These are phyloP conservation scores for Ypsolopha sequella DNA, from an alignment of 2,888 invertebrate genomes.

Conservation along the genomic window DNA sequence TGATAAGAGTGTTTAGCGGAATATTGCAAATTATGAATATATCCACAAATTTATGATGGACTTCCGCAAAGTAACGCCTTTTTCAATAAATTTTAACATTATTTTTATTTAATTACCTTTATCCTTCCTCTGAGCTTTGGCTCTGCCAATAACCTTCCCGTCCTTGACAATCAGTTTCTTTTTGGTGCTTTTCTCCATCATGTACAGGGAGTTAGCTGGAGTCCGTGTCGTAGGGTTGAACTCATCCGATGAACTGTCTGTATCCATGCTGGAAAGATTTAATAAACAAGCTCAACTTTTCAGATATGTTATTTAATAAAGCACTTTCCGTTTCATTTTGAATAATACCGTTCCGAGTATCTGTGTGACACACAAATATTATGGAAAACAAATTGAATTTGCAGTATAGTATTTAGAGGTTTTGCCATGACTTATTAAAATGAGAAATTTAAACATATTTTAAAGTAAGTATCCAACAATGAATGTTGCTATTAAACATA, in stretches of 20 bases:
- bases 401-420: too few relatives aligned
- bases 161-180: constrained; percentile 75
- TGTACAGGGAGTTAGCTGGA: constrained; percentile 76
- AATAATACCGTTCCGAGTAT: neutral
- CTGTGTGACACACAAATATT: neutral
- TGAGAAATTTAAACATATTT: too few relatives aligned
- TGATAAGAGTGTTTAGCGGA: too few relatives aligned
- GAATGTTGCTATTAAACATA: too few relatives aligned
- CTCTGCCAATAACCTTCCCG: constrained; percentile 75
- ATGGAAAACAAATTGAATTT: neutral
- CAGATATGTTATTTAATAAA: too few relatives aligned
- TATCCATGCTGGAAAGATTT: constrained; percentile 55
- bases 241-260: constrained; percentile 66
- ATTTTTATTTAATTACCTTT: constrained; percentile 70
- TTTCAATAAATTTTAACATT: too few relatives aligned
- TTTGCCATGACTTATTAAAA: too few relatives aligned
- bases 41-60: too few relatives aligned
- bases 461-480: too few relatives aligned
- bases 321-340: neutral
- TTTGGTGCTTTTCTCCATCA: constrained; percentile 84
- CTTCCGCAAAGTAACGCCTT: too few relatives aligned
- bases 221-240: constrained; percentile 33
- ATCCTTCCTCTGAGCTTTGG: constrained; percentile 83
- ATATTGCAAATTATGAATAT: too few relatives aligned
- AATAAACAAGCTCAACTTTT: too few relatives aligned